Percentiles rank a stretch among this genome's conserved stretches.
phyloP scores from a whole-genome alignment of 2,888 invertebrate genomes.

The Myathropa florea region DNA sequence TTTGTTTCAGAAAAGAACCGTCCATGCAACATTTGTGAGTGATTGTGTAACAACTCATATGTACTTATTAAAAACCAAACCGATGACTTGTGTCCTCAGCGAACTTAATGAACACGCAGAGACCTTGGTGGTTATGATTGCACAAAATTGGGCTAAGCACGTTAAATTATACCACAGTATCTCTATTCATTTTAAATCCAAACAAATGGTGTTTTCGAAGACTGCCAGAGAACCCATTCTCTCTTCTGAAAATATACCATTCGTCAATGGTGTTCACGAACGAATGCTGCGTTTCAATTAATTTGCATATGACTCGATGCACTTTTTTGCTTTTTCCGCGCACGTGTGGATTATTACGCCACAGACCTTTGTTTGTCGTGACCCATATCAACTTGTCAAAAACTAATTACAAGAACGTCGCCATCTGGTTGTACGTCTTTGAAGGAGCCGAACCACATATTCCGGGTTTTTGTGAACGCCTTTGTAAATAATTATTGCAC shows the following conservation, averaged over 20 bases:
- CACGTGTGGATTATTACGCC: background rate
- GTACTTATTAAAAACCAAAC: background rate
- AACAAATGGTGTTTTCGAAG: no score
- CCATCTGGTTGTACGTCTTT: background rate
- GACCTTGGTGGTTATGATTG: background rate
- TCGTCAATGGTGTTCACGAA: no score
- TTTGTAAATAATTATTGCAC: background rate
- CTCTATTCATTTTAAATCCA: no score
- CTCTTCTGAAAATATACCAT: no score
- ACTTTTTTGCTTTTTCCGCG: background rate
- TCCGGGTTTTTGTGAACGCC: background rate
- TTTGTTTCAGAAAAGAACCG: conserved; percentile 10
- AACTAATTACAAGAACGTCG: background rate
- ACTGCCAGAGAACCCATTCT: no score
- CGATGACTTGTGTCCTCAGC: background rate
- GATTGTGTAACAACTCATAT: conserved; percentile 11
- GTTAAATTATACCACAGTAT: no score
- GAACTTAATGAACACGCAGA: background rate
- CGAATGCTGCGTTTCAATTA: no score
- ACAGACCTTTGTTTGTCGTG: background rate
- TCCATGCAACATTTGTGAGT: conserved; percentile 14
- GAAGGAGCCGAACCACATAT: background rate
- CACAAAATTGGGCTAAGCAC: background rate
- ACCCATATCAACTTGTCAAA: background rate
- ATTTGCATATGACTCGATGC: background rate